A percentile compares a stretch with the other conserved stretches of the same genome.
These are phyloP conservation scores for Mechanitis messenoides DNA, from an alignment of 2,888 invertebrate genomes.

Conservation along the genomic window DNA sequence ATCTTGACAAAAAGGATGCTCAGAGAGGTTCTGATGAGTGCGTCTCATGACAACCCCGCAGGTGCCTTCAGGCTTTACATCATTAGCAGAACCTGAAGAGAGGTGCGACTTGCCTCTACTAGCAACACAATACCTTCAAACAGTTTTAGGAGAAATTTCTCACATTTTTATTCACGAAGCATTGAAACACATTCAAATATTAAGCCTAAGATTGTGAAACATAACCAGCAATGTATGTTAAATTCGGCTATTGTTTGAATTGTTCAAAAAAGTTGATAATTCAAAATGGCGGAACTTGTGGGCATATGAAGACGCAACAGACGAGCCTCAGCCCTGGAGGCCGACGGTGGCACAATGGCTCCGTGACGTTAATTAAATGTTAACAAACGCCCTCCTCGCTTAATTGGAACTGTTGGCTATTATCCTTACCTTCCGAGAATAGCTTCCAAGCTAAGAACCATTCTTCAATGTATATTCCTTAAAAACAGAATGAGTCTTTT, in stretches of 20 bases:
- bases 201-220: constrained; percentile 5
- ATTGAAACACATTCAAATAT: constrained; percentile 24
- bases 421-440: constrained; percentile 73
- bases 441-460: constrained; percentile 61
- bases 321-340: constrained; percentile 52
- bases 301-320: constrained; percentile 53
- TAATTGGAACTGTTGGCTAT: constrained; percentile 77
- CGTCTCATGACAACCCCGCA: constrained; percentile 43
- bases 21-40: constrained; percentile 45
- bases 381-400: constrained; percentile 76
- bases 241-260: constrained; percentile 27
- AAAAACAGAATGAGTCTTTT: constrained; percentile 49
- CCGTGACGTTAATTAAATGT: constrained; percentile 75
- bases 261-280: constrained; percentile 43
- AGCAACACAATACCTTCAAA: constrained; percentile 36
- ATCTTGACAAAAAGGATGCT: constrained; percentile 38
- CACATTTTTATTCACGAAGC: constrained; percentile 19
- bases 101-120: constrained; percentile 34
- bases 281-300: constrained; percentile 57
- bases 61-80: constrained; percentile 44
- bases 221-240: constrained; percentile 34
- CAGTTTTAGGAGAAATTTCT: constrained; percentile 22
- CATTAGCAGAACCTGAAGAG: constrained; percentile 52
- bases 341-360: constrained; percentile 67
- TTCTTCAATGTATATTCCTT: constrained; percentile 58